Percentiles rank a stretch among this genome's conserved stretches.
Evolutionary conservation across 1,140 invertebrate genomes (phyloP).

Genomic region (Pseudomyrmex sp.): DNA sequence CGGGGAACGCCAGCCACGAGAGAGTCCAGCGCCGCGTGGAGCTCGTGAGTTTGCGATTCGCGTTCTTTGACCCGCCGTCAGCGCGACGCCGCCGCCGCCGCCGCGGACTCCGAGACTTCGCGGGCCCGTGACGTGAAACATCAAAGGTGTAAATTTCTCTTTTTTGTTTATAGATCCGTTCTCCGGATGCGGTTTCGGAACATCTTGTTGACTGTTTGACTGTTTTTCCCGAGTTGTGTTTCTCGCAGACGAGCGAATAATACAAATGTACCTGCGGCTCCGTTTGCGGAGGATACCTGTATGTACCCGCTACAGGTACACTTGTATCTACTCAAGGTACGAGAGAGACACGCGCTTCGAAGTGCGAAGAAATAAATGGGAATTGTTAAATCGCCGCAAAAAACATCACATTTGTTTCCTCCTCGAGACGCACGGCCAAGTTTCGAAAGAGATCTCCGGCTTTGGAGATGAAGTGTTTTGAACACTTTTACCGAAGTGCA

Average conservation of each 20-base stretch:
- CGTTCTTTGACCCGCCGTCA: constrained; percentile 81
- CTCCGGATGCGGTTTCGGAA: background rate
- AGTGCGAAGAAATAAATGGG: background rate
- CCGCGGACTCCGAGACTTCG: constrained; percentile 10
- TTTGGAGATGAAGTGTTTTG: background rate
- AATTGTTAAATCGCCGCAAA: constrained; percentile 1
- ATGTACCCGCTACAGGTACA: constrained; percentile 21
- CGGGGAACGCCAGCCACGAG: constrained; percentile 45
- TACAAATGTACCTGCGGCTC: constrained; percentile 4
- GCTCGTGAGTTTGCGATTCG: constrained; percentile 76
- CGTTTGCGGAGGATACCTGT: background rate
- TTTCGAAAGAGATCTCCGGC: too few species aligned
- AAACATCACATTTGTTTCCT: background rate
- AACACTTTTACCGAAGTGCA: background rate
- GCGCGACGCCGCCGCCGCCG: constrained; percentile 57
- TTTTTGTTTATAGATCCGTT: background rate
- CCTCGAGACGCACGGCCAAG: background rate
- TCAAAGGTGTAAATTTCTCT: background rate
- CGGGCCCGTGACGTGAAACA: constrained; percentile 12
- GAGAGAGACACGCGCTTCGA: background rate
- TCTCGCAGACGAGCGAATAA: background rate
- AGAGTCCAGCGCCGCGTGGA: constrained; percentile 56
- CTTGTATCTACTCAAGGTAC: constrained; percentile 10
- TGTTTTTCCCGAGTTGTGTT: too few species aligned
- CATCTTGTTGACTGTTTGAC: background rate